phyloP scores from a whole-genome alignment of 2,113 vertebrate species.

The Cochlearius cochlearius region DNA sequence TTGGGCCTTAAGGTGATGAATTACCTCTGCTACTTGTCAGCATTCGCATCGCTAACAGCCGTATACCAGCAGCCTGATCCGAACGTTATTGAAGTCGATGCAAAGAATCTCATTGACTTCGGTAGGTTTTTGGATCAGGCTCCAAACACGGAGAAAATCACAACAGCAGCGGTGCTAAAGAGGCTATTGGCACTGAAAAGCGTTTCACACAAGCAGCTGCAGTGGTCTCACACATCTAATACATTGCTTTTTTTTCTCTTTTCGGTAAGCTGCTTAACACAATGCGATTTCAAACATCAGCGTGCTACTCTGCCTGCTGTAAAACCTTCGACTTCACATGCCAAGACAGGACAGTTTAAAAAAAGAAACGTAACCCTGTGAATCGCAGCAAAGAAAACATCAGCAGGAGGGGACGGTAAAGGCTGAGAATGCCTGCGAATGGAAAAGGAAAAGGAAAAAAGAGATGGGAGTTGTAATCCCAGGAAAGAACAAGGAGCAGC shows the following conservation, averaged over 20 bases:
- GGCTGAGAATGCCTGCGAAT: not conserved
- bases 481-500: constrained; percentile 39
- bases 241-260: not conserved
- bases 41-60: not conserved
- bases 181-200: not conserved
- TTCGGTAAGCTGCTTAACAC: constrained; percentile 1
- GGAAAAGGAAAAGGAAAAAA: constrained; percentile 40
- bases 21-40: not conserved
- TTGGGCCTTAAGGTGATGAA: not conserved
- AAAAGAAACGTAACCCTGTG: constrained; percentile 9
- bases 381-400: constrained; percentile 15
- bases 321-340: constrained; percentile 21
- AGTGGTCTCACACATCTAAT: not conserved
- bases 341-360: constrained; percentile 19
- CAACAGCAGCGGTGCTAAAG: not conserved
- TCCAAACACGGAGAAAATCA: not conserved
- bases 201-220: constrained; percentile 1
- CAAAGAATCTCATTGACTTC: constrained; percentile 33
- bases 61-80: not conserved
- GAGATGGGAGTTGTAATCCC: constrained; percentile 13
- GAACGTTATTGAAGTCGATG: not conserved
- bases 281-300: not conserved
- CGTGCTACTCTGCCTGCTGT: not conserved
- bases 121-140: not conserved
- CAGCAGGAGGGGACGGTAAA: constrained; percentile 23